Evolutionary conservation across 2,113 vertebrate genomes (phyloP).

Genomic region (Marcusenius ussheri): DNA sequence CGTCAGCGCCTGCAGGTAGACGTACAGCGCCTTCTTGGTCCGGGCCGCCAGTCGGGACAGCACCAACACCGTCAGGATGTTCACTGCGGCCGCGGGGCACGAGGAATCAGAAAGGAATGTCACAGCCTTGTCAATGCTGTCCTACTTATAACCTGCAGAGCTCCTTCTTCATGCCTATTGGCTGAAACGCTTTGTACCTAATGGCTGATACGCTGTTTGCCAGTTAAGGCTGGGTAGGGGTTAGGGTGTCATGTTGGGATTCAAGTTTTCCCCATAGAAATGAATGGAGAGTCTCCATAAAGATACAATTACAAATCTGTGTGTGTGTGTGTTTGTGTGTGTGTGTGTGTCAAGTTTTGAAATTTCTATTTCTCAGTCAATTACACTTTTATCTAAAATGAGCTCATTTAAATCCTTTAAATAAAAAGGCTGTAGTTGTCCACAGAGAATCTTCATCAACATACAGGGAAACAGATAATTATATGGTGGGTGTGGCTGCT

Average conservation of each 20-base stretch:
- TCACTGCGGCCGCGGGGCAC: slow-evolving; percentile 57
- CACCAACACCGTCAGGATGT: slow-evolving; percentile 70
- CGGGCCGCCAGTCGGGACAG: slow-evolving; percentile 70
- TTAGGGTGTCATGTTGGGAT: too few relatives aligned
- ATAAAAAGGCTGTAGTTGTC: not conserved
- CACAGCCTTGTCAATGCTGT: too few relatives aligned
- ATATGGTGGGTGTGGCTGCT: not conserved
- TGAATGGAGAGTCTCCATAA: not conserved
- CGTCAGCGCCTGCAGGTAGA: slow-evolving; percentile 80
- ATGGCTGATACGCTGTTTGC: not conserved
- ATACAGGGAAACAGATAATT: not conserved
- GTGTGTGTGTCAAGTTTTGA: not conserved
- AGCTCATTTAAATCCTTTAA: not conserved
- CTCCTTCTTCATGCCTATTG: not conserved
- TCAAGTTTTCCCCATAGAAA: not conserved
- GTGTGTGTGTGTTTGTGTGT: not conserved
- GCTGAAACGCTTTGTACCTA: not conserved
- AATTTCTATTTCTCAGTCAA: not conserved
- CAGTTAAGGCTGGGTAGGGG: not conserved
- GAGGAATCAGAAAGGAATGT: not conserved
- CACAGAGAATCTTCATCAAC: not conserved
- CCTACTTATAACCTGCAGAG: not conserved
- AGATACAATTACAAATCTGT: not conserved
- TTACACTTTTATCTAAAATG: not conserved
- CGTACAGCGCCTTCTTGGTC: slow-evolving; percentile 78